Evolutionary conservation across 2,888 invertebrate species (phyloP).

Genomic region (Drosophila greeni): DNA sequence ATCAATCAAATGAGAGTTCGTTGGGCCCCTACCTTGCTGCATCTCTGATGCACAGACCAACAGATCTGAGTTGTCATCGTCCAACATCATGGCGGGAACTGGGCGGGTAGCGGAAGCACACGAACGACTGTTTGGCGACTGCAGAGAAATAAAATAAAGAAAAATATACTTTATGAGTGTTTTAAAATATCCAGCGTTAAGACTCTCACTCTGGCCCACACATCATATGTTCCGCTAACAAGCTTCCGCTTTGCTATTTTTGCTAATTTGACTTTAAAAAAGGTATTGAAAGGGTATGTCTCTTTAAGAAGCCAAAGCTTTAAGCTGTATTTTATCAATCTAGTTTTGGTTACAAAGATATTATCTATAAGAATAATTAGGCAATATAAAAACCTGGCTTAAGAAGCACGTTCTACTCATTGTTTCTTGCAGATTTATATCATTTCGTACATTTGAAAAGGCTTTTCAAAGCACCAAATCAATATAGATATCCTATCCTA

Average conservation of each 20-base stretch:
- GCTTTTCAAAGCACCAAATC: no score
- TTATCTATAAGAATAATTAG: not conserved
- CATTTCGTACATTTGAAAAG: not conserved
- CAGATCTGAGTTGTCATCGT: slow-evolving; percentile 78
- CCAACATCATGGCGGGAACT: slow-evolving; percentile 69
- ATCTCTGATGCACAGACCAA: slow-evolving; percentile 78
- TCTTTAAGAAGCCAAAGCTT: not conserved
- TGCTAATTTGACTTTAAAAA: not conserved
- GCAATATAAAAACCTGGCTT: not conserved
- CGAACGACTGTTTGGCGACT: slow-evolving; percentile 36
- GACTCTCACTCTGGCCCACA: slow-evolving; percentile 29
- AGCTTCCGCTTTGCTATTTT: slow-evolving; percentile 23
- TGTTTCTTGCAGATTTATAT: not conserved
- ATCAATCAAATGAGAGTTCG: slow-evolving; percentile 3
- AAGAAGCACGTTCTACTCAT: not conserved
- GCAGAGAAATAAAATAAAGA: slow-evolving; percentile 13
- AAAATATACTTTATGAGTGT: slow-evolving; percentile 13
- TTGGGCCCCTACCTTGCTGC: slow-evolving; percentile 72
- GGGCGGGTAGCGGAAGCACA: slow-evolving; percentile 11
- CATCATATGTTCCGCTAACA: slow-evolving; percentile 2
- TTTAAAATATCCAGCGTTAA: slow-evolving; percentile 7
- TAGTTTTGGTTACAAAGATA: not conserved
- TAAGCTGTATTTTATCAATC: not conserved
- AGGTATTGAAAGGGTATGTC: not conserved
- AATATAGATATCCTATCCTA: no score